A percentile compares a stretch with the other conserved stretches of the same genome.
These are phyloP conservation scores for Drosophila pseudotalamancana DNA, from an alignment of 2,888 invertebrate genomes.

Conservation along the genomic window DNA sequence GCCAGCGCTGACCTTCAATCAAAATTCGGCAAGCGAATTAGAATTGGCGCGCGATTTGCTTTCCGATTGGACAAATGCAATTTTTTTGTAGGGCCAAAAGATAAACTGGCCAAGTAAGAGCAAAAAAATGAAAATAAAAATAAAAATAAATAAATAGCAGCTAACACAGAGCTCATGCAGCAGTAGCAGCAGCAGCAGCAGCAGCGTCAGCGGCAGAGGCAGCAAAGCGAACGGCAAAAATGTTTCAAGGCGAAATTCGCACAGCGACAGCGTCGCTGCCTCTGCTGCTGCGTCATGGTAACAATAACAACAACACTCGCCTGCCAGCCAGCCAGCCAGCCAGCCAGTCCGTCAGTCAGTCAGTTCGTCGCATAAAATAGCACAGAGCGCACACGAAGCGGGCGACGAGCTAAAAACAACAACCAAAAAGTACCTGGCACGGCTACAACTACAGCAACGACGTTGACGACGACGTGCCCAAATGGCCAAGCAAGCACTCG, in stretches of 20 bases:
- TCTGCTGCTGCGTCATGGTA: slow-evolving; percentile 51
- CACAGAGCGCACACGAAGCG: slow-evolving; percentile 73
- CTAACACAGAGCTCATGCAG: slow-evolving; percentile 30
- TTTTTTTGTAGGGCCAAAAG: slow-evolving; percentile 60
- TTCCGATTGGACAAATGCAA: slow-evolving; percentile 60
- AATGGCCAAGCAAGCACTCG: slow-evolving; percentile 62
- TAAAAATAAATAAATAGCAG: slow-evolving; percentile 31
- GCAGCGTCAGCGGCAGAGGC: slow-evolving; percentile 1
- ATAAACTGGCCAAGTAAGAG: slow-evolving; percentile 58
- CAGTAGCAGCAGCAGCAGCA: slow-evolving; percentile 4
- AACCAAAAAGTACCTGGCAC: slow-evolving; percentile 80
- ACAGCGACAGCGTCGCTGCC: slow-evolving; percentile 46
- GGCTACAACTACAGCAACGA: slow-evolving; percentile 39
- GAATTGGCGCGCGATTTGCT: slow-evolving; percentile 72
- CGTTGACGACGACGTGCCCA: slow-evolving; percentile 59
- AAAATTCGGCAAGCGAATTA: slow-evolving; percentile 67
- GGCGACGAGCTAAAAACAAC: slow-evolving; percentile 64
- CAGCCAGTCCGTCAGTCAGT: slow-evolving; percentile 53
- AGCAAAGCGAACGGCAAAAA: slow-evolving; percentile 71
- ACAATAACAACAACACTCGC: slow-evolving; percentile 56
- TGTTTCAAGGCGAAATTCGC: slow-evolving; percentile 82
- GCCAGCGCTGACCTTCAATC: slow-evolving; percentile 67
- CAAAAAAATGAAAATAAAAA: no score
- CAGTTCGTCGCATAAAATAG: slow-evolving; percentile 74
- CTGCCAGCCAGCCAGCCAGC: slow-evolving; percentile 53